phyloP scores from a whole-genome alignment of 64 coral and sea anemone species.

The Acropora yongei region DNA sequence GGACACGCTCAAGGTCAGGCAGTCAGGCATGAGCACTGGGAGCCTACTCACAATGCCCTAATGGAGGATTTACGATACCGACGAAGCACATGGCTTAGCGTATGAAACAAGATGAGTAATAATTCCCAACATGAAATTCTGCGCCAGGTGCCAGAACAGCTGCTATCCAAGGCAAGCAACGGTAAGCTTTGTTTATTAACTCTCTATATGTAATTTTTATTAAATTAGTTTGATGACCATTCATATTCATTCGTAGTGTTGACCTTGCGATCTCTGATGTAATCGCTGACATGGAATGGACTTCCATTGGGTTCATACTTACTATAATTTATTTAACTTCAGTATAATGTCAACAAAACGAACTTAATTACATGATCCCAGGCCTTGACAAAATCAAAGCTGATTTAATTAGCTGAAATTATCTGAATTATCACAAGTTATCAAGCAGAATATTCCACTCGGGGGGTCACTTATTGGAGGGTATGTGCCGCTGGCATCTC shows the following conservation, averaged over 20 bases:
- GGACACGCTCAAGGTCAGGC: not conserved
- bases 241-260: not conserved
- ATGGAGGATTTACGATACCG: slow-evolving; percentile 4
- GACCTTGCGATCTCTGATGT: not conserved
- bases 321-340: not conserved
- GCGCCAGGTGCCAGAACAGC: slow-evolving; percentile 38
- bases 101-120: slow-evolving; percentile 11
- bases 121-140: slow-evolving; percentile 22
- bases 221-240: not conserved
- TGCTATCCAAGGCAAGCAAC: slow-evolving; percentile 47
- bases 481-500: not conserved
- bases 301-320: not conserved
- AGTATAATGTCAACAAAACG: slow-evolving; percentile 28
- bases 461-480: not conserved
- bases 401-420: not conserved
- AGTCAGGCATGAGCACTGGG: too few species aligned
- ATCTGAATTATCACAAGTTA: not conserved
- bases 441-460: not conserved
- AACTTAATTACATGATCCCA: slow-evolving; percentile 38
- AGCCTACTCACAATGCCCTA: not conserved
- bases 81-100: slow-evolving; percentile 18
- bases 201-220: slow-evolving; percentile 17
- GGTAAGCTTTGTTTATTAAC: slow-evolving; percentile 24
- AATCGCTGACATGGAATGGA: not conserved
- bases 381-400: slow-evolving; percentile 17